Base-by-base conservation (phyloP, 2,797 vertebrate species). In the Helarctos malayanus region DNA sequence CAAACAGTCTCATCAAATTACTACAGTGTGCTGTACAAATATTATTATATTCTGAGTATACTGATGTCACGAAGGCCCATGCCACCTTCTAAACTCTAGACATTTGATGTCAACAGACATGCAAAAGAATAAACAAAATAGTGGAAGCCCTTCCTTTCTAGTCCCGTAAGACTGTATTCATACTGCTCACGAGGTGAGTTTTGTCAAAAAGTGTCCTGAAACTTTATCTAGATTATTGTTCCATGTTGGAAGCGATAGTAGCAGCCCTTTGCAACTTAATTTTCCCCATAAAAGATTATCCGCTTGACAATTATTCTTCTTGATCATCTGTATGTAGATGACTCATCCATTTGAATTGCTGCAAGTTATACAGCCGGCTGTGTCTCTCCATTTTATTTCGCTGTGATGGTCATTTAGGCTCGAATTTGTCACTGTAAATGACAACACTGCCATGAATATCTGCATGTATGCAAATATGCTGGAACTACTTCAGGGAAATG, bases 341-440 rank as follows among this genome's bases (percentile, higher is more conserved):
- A 41, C 21, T 89, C 38, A 69, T 95, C 93, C 76, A 75, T 91
- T 91, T 90, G 94, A 79, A 89, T 21, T 82, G 38, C 52, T 79
- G n/a, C 41, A 68, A 94, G 21, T 79, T 92, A 49, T 35, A 59
- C 14, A 85, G n/a, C 59, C 92, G 57, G 81, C 29, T 65, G 6
- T 27, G 23, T 63, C 11, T 57, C 45, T 76, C 29, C 82, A 75
- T 78, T 85, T 96, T 78, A 86, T 92, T 19, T n/a, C 41, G 29
- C 45, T 32, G 23, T 11, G 45, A 69, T 92, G 54, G 69, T 69
- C 29, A 95, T 54, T 85, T 63, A 82, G 16, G 71, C 82, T 90
- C n/a, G 6, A 38, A 45, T 29, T 88, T 90, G 79, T 71, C 12
- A 2, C 27, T 54, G 0, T 86, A 83, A 54, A 52, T 79, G 76